Conservation (phyloP, 2,113 vertebrate genomes). For the Herpetotheres cachinnans region DNA sequence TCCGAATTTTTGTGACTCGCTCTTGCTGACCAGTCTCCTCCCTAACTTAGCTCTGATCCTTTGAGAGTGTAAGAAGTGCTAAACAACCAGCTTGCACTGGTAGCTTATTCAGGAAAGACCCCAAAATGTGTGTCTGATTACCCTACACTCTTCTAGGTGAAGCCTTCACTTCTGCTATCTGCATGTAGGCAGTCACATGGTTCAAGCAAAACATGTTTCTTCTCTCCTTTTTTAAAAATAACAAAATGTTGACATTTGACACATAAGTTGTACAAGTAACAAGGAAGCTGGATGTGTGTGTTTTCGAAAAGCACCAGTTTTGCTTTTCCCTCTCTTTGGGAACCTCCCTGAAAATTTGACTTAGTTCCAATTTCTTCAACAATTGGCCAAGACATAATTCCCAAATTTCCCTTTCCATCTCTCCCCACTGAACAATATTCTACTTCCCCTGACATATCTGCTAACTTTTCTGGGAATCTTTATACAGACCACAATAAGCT, state of each 20-base stretch:
- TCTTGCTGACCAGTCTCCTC: neutral
- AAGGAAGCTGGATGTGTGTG: neutral
- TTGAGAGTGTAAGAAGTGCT: neutral
- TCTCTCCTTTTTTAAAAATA: constrained; percentile 6
- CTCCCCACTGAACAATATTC: constrained; percentile 23
- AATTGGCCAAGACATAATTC: constrained; percentile 30
- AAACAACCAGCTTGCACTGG: neutral
- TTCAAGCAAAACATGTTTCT: neutral
- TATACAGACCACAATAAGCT: neutral
- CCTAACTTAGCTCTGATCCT: neutral
- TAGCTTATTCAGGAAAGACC: neutral
- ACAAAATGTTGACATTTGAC: constrained; percentile 34
- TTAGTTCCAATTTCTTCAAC: constrained; percentile 42
- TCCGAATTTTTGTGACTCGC: neutral
- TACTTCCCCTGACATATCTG: constrained; percentile 7
- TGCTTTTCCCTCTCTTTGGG: constrained; percentile 18
- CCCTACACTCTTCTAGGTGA: neutral
- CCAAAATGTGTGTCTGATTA: neutral
- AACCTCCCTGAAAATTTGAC: constrained; percentile 41
- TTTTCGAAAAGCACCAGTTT: constrained; percentile 12
- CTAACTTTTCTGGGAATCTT: constrained; percentile 33
- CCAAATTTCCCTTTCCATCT: constrained; percentile 50
- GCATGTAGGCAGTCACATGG: neutral
- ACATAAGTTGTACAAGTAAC: neutral
- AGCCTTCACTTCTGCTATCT: neutral